phyloP scores from a whole-genome alignment of 2,113 vertebrate genomes.

The Scomber japonicus region DNA sequence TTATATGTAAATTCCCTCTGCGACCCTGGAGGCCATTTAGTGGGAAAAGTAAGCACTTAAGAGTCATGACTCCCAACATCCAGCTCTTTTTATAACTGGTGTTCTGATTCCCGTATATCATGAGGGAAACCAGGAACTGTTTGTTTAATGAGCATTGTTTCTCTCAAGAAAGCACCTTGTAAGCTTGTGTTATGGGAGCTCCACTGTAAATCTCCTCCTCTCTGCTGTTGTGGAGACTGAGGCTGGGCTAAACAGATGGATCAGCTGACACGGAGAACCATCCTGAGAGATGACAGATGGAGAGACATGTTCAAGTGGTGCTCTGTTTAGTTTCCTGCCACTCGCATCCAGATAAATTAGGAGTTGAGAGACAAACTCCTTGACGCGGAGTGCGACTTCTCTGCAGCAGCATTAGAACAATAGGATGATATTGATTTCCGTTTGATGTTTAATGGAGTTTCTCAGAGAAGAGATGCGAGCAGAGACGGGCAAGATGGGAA shows the following conservation, averaged over 20 bases:
- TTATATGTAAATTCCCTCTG: constrained; percentile 70
- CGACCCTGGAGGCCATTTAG: constrained; percentile 47
- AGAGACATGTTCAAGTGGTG: constrained; percentile 64
- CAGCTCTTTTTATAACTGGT: constrained; percentile 30
- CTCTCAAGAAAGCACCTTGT: constrained; percentile 32
- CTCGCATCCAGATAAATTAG: constrained; percentile 61
- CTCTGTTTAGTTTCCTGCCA: constrained; percentile 65
- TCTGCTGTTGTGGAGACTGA: constrained; percentile 46
- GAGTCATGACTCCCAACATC: constrained; percentile 39
- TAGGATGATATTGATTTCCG: constrained; percentile 68
- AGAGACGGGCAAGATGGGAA: constrained; percentile 11
- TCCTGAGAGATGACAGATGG: constrained; percentile 73
- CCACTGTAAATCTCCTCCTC: constrained; percentile 37
- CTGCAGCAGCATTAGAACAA: constrained; percentile 34
- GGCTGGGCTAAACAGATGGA: constrained; percentile 68
- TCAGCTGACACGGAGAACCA: constrained; percentile 55
- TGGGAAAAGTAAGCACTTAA: constrained; percentile 60
- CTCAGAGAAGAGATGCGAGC: constrained; percentile 25
- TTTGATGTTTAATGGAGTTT: constrained; percentile 76
- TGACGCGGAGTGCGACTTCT: constrained; percentile 18
- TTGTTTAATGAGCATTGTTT: constrained; percentile 62
- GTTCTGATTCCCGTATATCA: constrained; percentile 36
- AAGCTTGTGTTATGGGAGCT: constrained; percentile 29
- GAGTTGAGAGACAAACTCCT: constrained; percentile 62
- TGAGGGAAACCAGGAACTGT: constrained; percentile 31